These are phyloP conservation scores for Theonella swinhoei DNA, from an alignment of 37 sponge, comb jelly and placozoan genomes.

Conservation along the genomic window DNA sequence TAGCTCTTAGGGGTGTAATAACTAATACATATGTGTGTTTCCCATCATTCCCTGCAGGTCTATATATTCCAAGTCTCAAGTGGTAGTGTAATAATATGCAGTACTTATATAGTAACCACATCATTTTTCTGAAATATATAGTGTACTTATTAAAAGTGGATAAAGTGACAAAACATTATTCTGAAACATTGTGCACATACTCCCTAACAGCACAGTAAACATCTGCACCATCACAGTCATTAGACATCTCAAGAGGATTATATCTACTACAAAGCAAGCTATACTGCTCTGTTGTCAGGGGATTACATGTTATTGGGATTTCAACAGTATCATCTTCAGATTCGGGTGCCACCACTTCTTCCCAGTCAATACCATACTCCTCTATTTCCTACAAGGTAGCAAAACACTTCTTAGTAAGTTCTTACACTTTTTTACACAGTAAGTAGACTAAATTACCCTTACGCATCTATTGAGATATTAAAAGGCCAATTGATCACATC, in stretches of 20 bases:
- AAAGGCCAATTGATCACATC: too few relatives aligned
- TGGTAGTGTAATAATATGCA: too few relatives aligned
- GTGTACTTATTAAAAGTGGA: too few relatives aligned
- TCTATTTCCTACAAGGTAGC: background rate
- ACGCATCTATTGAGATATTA: too few relatives aligned
- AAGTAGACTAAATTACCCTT: background rate
- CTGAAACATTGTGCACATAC: background rate
- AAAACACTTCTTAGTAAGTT: background rate
- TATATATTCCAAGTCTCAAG: too few relatives aligned
- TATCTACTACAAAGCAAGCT: background rate
- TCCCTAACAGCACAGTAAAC: background rate
- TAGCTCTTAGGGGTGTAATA: too few relatives aligned
- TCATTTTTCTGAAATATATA: too few relatives aligned
- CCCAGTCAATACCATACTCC: slow-evolving; percentile 5
- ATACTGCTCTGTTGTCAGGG: background rate
- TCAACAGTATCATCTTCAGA: background rate
- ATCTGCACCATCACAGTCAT: background rate
- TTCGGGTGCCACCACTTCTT: background rate
- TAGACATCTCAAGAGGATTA: background rate
- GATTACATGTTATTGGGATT: background rate
- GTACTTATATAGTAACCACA: too few relatives aligned
- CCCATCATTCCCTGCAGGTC: too few relatives aligned
- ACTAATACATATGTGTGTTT: too few relatives aligned
- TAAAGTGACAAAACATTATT: background rate
- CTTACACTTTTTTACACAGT: background rate